Evolutionary conservation across 2,113 vertebrate species (phyloP), one percentile per base, ranked within the genome.

Genomic region (Chionomys nivalis): DNA sequence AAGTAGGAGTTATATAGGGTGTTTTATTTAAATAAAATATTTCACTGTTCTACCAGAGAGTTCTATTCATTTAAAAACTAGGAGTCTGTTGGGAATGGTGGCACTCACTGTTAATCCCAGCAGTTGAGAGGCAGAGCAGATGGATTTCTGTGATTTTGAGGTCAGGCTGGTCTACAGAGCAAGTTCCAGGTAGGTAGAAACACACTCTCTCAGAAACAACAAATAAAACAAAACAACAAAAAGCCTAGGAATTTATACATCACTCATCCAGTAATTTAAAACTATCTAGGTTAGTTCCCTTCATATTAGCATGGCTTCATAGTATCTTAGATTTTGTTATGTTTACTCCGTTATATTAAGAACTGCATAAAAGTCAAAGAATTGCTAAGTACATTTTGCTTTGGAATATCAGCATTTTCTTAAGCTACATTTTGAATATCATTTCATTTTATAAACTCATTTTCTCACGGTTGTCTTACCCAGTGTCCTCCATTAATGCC

Each of bases 401-500:
- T 90, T 76, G 55, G 26, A 39, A 26, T 55, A 26, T 44, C 39
- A 66, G n/a, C 55, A 91, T 90, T 94, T 92, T 77, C 52, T 93
- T 92, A 82, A 91, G 31, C 24, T 85, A 75, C n/a, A 72, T 17
- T 47, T 23, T 77, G 16, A n/a, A 72, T 39, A 39, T 47, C 11
- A n/a, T n/a, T 87, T 70, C 10, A 96, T 76, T 73, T 81, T 76
- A 90, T 28, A 66, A 86, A 47, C 44, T 6, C 28, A 81, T 47
- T 88, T 24, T 89, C 58, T 94, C 89, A 82, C 1, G 77, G 52
- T 5, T 73, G 6, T 91, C 98, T 99, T 98, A 99, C 99, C 99
- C 99, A 14, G 99, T 99, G 96, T 99, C 99, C 98, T 99, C 99
- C 99, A 99, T 99, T 98, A 99, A 98, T 24, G 99, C 99, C 97